Evolutionary conservation across 1,140 invertebrate genomes (phyloP), one percentile per base, ranked within the genome.

Genomic region (Aradophagus sp.): DNA sequence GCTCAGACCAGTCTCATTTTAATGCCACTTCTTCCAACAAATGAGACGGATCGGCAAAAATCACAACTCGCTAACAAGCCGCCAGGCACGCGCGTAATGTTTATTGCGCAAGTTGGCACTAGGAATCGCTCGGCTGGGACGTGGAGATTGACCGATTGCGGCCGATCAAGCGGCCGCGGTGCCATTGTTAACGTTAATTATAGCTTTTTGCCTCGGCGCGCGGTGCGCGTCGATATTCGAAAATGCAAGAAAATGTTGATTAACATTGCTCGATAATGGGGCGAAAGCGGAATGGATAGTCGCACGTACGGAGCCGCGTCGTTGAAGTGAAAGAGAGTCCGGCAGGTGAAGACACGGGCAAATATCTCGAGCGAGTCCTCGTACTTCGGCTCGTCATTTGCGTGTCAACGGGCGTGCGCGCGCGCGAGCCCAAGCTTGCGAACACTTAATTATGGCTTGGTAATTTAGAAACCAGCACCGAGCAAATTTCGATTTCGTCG

Each of bases 211-310:
- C 31, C 14, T 14, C 39, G 13, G 6, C 6, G 8, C 15, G 13
- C 5, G 5, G 27, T 41, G 19, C 42, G 36, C 27, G 61, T 61
- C 61, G 47, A 72, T 72, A 53, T 65, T 55, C 55, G 39, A 50
- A 61, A 59, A 72, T 48, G 56, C 20, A 61, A 72, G 69, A 61
- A 72, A 72, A 72, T 41, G 69, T 61, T 72, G 69, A 72, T 72
- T 72, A 72, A 72, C 61, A 72, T 72, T 72, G 50, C 16, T 72
- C 56, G 69, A 72, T 72, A 72, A 72, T 72, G 59, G 68, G 56
- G 68, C 68, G 68, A 72, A 72, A 72, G 68, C 61, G 68, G 68
- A 39, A 65, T 72, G 68, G 61, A 72, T 71, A 71, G 68, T 71
- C 53, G 68, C 68, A 71, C 68, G 68, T 71, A 65, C 59, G 39